Conservation (phyloP, 2,113 vertebrate species). For the Dipodomys spectabilis region DNA sequence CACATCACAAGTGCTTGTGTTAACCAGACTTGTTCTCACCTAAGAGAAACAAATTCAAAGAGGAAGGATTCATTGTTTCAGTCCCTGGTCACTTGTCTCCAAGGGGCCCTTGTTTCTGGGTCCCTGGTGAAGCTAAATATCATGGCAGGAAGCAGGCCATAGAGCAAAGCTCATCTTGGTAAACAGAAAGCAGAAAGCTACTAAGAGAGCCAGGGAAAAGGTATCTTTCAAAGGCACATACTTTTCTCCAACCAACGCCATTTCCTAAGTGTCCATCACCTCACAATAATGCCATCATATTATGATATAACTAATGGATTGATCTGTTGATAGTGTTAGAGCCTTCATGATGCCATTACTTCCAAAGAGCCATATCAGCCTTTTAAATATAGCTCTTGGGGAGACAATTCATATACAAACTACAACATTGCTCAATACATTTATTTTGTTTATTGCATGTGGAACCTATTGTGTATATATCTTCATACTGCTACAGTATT, state of each 20-base stretch:
- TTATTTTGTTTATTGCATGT: background rate
- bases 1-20: background rate
- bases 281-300: no score
- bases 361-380: no score
- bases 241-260: no score
- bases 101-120: no score
- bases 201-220: background rate
- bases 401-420: background rate
- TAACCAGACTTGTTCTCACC: background rate
- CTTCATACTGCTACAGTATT: conserved; percentile 3
- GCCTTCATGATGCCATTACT: no score
- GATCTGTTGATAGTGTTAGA: no score
- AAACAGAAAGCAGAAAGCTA: background rate
- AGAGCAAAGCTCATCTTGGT: background rate
- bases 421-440: background rate
- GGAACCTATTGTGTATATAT: background rate
- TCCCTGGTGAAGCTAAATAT: background rate
- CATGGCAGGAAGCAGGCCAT: background rate
- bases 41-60: background rate
- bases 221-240: no score
- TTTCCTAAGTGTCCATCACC: no score
- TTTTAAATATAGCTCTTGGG: no score
- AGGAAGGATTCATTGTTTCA: background rate
- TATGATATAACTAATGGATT: no score
- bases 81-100: background rate